phyloP scores from a whole-genome alignment of 2,113 vertebrate genomes.

The Trogon melanurus region DNA sequence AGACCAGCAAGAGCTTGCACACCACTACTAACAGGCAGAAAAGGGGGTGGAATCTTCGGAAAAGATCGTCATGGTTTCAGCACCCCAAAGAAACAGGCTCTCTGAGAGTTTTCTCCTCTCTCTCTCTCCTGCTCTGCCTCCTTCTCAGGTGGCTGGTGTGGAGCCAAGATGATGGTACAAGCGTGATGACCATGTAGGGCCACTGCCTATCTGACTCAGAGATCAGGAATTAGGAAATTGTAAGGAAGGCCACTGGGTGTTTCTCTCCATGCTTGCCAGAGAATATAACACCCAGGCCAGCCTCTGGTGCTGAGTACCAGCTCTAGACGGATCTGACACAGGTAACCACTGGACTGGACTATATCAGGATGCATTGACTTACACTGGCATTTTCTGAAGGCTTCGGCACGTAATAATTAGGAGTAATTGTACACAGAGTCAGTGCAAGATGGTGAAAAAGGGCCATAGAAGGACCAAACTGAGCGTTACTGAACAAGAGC shows the following conservation, averaged over 20 bases:
- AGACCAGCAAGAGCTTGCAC: not conserved
- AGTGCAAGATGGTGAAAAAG: not conserved
- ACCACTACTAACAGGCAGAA: not conserved
- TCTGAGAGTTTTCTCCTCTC: not conserved
- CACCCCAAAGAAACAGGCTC: not conserved
- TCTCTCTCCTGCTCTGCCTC: not conserved
- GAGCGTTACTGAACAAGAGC: not conserved
- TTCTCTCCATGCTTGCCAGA: not conserved
- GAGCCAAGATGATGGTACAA: slow-evolving; percentile 4
- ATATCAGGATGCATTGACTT: not conserved
- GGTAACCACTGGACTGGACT: not conserved
- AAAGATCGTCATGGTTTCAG: not conserved
- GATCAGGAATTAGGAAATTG: not conserved
- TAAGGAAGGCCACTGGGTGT: not conserved
- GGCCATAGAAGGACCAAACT: not conserved
- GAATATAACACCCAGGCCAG: not conserved
- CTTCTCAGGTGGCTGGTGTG: not conserved
- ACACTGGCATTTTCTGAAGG: not conserved
- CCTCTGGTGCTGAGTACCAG: not conserved
- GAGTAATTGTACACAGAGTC: not conserved
- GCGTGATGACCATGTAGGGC: not conserved
- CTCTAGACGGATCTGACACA: not conserved
- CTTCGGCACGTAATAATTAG: not conserved
- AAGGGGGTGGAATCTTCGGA: not conserved
- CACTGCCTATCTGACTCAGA: slow-evolving; percentile 22